Evolutionary conservation across 37 sponge, comb jelly and placozoan species (phyloP).

Genomic region (Agelas oroides): DNA sequence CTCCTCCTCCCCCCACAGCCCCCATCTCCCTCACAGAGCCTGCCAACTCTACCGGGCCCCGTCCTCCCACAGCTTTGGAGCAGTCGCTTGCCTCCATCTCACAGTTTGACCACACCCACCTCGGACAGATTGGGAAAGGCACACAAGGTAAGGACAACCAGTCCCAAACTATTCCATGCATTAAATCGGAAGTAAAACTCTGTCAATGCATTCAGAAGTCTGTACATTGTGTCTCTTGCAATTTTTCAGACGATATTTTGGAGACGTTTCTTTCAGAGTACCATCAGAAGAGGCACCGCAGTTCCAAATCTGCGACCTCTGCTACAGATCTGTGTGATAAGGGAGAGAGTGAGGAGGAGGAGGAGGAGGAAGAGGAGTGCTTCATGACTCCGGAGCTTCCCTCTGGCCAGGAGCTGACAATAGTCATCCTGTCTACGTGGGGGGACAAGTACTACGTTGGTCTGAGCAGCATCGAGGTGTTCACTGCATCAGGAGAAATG

Average conservation of each 20-base stretch:
- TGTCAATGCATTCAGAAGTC: too few relatives aligned
- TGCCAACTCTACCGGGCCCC: neutral
- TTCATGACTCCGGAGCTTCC: conserved; percentile 85
- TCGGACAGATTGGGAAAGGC: conserved; percentile 38
- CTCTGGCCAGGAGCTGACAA: conserved; percentile 68
- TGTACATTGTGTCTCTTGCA: neutral
- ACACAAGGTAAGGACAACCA: conserved; percentile 24
- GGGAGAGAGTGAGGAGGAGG: neutral
- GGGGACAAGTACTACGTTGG: conserved; percentile 97
- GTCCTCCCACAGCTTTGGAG: conserved; percentile 6
- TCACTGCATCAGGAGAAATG: conserved; percentile 74
- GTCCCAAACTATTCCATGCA: neutral
- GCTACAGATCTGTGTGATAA: neutral
- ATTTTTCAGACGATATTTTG: conserved; percentile 21
- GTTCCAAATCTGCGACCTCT: neutral
- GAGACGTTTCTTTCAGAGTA: conserved; percentile 47
- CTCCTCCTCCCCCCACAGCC: neutral
- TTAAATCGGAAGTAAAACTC: too few relatives aligned
- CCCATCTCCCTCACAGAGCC: conserved; percentile 1
- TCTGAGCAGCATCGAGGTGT: conserved; percentile 93
- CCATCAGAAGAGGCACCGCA: neutral
- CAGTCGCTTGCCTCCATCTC: conserved; percentile 53
- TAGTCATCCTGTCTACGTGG: conserved; percentile 92
- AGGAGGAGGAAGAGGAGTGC: neutral
- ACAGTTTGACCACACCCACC: conserved; percentile 57